A percentile compares a stretch with the other conserved stretches of the same genome.
phyloP scores from a whole-genome alignment of 2,797 vertebrate species.

The Prunella strophiata region DNA sequence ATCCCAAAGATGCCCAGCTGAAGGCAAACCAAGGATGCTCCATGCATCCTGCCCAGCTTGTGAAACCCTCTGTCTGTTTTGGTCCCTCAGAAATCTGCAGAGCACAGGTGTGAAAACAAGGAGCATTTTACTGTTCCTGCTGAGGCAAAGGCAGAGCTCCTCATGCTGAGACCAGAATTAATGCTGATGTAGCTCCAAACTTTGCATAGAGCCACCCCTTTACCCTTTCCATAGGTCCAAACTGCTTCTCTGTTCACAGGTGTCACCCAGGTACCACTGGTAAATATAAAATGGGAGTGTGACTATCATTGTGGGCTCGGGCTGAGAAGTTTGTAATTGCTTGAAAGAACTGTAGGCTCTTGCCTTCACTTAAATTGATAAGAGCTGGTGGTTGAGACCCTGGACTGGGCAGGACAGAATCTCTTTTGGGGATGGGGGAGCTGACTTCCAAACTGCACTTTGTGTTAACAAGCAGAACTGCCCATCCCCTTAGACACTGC shows the following conservation, averaged over 20 bases:
- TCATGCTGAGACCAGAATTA: background rate
- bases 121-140: background rate
- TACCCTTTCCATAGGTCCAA: background rate
- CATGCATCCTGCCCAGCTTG: background rate
- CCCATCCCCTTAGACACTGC: background rate
- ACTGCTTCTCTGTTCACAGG: background rate
- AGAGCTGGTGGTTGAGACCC: background rate
- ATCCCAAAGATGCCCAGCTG: background rate
- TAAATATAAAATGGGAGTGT: background rate
- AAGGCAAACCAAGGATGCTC: background rate
- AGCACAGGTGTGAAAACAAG: background rate
- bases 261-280: background rate
- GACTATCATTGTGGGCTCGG: fast-evolving
- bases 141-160: background rate
- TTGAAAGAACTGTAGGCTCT: background rate
- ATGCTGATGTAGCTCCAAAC: background rate
- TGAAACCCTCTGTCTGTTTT: background rate
- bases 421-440: background rate
- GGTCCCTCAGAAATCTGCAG: background rate
- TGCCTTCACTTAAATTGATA: background rate
- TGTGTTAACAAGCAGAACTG: background rate
- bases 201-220: background rate
- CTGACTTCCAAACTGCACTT: background rate
- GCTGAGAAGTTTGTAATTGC: background rate
- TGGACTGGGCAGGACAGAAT: background rate